Evolutionary conservation across 2,113 vertebrate species (phyloP).

Genomic region (Tragelaphus scriptus): DNA sequence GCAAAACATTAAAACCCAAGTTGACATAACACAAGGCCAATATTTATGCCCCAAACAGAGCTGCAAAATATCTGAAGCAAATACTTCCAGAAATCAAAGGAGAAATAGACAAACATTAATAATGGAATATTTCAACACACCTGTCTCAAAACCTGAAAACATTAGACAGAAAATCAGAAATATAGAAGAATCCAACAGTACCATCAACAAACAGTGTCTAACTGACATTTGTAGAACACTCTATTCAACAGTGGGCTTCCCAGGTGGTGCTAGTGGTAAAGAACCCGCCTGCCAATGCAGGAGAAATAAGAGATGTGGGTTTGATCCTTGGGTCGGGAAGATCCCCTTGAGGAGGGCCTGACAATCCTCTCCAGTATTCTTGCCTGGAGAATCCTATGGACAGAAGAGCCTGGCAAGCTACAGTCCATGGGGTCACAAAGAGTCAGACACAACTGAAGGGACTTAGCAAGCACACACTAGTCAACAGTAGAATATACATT

Average conservation of each 20-base stretch:
- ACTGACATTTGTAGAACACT: neutral
- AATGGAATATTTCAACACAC: neutral
- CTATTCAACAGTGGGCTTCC: neutral
- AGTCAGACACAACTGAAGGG: neutral
- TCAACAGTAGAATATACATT: neutral
- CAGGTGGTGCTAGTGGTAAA: neutral
- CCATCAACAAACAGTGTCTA: neutral
- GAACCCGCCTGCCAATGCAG: neutral
- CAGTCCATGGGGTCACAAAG: neutral
- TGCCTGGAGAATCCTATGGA: neutral
- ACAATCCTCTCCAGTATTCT: neutral
- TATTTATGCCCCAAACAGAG: neutral
- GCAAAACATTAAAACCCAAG: neutral
- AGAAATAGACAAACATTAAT: neutral
- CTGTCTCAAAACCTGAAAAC: neutral
- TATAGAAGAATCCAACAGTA: neutral
- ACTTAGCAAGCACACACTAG: neutral
- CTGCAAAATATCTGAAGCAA: neutral
- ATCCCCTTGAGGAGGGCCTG: neutral
- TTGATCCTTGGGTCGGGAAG: neutral
- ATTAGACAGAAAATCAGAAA: neutral
- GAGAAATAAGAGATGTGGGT: neutral
- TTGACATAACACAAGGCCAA: neutral
- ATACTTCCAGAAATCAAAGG: neutral
- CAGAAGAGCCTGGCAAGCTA: neutral